Evolutionary conservation across 2,113 vertebrate species (phyloP).

Genomic region (Steatornis caripensis): DNA sequence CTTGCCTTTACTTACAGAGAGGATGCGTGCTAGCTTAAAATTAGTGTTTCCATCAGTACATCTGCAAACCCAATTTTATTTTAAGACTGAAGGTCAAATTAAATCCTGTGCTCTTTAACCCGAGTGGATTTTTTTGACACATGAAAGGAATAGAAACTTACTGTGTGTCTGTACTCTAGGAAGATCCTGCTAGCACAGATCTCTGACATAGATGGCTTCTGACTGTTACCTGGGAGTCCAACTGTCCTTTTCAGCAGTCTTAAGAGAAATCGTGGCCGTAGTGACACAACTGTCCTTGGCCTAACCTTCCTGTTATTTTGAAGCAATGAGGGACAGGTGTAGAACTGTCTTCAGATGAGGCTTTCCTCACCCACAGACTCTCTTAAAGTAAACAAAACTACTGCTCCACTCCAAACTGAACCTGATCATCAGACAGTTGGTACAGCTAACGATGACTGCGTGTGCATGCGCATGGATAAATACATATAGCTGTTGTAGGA

Average conservation of each 20-base stretch:
- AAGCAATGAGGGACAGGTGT: background rate
- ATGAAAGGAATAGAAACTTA: background rate
- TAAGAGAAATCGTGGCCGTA: background rate
- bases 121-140: rapidly evolving
- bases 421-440: background rate
- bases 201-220: background rate
- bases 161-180: background rate
- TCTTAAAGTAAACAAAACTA: background rate
- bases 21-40: background rate
- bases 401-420: background rate
- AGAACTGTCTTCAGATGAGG: background rate
- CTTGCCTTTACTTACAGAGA: background rate
- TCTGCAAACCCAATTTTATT: background rate
- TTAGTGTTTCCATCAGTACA: background rate
- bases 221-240: background rate
- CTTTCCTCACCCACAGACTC: background rate
- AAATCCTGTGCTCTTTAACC: background rate
- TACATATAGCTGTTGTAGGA: rapidly evolving
- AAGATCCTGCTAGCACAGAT: background rate
- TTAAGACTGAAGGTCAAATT: background rate
- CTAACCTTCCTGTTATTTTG: background rate
- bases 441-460: background rate
- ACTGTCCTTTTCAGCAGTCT: background rate
- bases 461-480: background rate
- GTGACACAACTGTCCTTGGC: background rate